phyloP scores from a whole-genome alignment of 1,140 invertebrate genomes.

The Heliconius nattereri region DNA sequence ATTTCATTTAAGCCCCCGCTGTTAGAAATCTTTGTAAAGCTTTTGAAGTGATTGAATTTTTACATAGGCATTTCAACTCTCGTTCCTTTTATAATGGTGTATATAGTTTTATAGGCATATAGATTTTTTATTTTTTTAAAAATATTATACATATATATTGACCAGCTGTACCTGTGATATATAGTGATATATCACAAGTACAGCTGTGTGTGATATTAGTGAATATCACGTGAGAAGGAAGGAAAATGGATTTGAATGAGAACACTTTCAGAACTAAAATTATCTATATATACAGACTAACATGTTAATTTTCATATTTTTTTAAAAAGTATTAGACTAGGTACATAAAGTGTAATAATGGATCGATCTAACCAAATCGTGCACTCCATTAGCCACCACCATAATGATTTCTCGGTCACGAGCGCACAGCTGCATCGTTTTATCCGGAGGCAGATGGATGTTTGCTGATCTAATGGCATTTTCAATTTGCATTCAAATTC shows the following conservation, averaged over 20 bases:
- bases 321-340: no score
- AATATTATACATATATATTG: neutral
- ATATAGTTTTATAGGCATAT: neutral
- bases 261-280: no score
- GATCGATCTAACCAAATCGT: constrained; percentile 18
- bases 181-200: no score
- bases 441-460: constrained; percentile 59
- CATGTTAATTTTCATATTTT: no score
- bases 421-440: constrained; percentile 55
- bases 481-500: constrained; percentile 77
- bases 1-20: constrained; percentile 40
- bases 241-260: no score
- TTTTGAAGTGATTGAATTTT: constrained; percentile 59
- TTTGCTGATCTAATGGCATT: constrained; percentile 74
- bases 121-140: neutral
- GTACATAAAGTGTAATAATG: constrained; percentile 1
- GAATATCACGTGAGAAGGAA: no score
- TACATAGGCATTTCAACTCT: constrained; percentile 39
- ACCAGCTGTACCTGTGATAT: no score
- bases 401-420: constrained; percentile 28
- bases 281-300: no score
- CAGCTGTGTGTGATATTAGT: no score
- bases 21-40: constrained; percentile 47
- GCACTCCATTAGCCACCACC: neutral
- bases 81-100: constrained; percentile 24